These are phyloP conservation scores for Oligia latruncula DNA, from an alignment of 2,888 invertebrate genomes.

Conservation along the genomic window DNA sequence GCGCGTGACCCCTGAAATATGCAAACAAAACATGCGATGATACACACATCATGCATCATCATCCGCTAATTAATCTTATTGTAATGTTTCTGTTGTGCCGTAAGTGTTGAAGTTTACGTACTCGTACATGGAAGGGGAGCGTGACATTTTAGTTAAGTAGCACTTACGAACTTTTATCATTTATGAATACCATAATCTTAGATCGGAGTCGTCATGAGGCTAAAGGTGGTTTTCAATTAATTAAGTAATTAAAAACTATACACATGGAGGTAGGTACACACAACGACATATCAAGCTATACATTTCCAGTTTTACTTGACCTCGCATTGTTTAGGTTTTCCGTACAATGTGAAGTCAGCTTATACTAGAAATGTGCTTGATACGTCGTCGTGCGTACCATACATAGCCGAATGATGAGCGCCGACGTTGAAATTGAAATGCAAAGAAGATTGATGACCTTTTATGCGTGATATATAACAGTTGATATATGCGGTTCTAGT, in stretches of 20 bases:
- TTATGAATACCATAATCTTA: background rate
- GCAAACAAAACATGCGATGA: constrained; percentile 39
- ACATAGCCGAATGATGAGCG: background rate
- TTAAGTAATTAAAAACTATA: background rate
- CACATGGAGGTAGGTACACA: background rate
- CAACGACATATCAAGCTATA: no score
- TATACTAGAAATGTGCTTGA: no score
- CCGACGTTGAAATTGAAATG: background rate
- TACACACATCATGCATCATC: constrained; percentile 66
- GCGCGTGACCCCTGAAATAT: constrained; percentile 63
- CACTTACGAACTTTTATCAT: background rate
- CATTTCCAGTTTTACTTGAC: no score
- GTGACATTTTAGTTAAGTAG: constrained; percentile 19
- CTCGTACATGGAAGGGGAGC: background rate
- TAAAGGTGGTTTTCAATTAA: background rate
- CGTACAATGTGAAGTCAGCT: no score
- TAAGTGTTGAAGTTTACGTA: constrained; percentile 35
- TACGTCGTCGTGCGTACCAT: no score
- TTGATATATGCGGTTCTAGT: background rate
- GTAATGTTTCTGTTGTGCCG: constrained; percentile 62
- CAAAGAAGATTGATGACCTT: constrained; percentile 1
- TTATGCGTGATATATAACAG: no score
- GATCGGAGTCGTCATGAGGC: background rate
- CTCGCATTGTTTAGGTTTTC: no score
- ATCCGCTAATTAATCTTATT: constrained; percentile 69